Evolutionary conservation across 2,113 vertebrate genomes (phyloP).

Genomic region (Lonchura striata): DNA sequence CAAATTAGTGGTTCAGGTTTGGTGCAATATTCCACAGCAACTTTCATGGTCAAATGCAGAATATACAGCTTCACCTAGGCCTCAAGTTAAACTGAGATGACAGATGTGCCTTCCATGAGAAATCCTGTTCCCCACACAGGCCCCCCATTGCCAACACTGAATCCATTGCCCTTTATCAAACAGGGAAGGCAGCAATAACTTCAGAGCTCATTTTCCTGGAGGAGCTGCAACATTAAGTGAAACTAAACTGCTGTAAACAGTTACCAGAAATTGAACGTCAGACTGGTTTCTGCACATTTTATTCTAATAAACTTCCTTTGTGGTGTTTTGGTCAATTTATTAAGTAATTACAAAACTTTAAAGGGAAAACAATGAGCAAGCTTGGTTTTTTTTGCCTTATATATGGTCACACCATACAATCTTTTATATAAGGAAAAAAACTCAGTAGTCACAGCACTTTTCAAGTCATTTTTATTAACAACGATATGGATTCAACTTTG

Average conservation of each 20-base stretch:
- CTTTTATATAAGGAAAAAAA: neutral
- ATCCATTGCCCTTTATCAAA: neutral
- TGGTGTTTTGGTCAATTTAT: neutral
- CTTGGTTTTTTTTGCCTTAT: neutral
- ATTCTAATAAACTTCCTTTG: neutral
- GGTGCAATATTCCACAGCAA: neutral
- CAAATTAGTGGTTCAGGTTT: neutral
- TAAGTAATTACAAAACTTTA: neutral
- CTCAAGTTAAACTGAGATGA: neutral
- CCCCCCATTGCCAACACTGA: fast-evolving
- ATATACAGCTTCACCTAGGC: neutral
- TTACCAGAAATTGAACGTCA: neutral
- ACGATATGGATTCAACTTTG: constrained; percentile 69
- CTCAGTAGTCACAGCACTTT: neutral
- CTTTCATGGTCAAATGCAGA: neutral
- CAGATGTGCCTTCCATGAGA: neutral
- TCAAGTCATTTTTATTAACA: constrained; percentile 71
- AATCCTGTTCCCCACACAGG: neutral
- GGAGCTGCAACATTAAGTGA: neutral
- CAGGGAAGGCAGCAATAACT: neutral
- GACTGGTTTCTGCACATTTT: neutral
- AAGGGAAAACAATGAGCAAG: neutral
- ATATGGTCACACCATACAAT: neutral
- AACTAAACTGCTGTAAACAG: neutral
- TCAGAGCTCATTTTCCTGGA: neutral